Evolutionary conservation across 2,113 vertebrate genomes (phyloP).

Genomic region (Girardinichthys multiradiatus): DNA sequence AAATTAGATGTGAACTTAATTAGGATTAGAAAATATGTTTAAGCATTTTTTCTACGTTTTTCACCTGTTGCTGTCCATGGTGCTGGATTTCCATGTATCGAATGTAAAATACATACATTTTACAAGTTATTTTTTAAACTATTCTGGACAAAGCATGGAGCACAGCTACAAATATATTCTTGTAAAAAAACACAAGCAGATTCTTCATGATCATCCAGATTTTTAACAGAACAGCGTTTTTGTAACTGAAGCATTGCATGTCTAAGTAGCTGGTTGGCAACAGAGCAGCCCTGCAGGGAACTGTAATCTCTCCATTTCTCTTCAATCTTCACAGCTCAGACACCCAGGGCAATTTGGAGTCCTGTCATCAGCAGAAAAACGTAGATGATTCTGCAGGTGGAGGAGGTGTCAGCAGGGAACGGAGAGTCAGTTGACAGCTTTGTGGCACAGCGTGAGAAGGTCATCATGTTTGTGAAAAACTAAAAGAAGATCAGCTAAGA

Average conservation of each 20-base stretch:
- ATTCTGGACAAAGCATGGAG: not conserved
- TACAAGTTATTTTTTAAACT: not conserved
- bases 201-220: not conserved
- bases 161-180: not conserved
- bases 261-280: not conserved
- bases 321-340: conserved; percentile 2
- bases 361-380: not conserved
- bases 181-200: not conserved
- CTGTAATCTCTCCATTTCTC: not conserved
- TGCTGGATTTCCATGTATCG: conserved; percentile 6
- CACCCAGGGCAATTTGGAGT: not conserved
- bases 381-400: not conserved
- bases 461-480: not conserved
- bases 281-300: not conserved
- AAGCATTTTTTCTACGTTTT: not conserved
- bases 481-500: not conserved
- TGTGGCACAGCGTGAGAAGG: not conserved
- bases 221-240: not conserved
- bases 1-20: too few relatives aligned
- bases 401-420: not conserved
- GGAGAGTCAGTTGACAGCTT: not conserved
- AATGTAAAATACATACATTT: too few relatives aligned
- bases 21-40: too few relatives aligned
- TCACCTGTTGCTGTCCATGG: conserved; percentile 4
- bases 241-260: not conserved